phyloP scores from a whole-genome alignment of 92 coral and sea anemone species.

The Siderastrea siderea region DNA sequence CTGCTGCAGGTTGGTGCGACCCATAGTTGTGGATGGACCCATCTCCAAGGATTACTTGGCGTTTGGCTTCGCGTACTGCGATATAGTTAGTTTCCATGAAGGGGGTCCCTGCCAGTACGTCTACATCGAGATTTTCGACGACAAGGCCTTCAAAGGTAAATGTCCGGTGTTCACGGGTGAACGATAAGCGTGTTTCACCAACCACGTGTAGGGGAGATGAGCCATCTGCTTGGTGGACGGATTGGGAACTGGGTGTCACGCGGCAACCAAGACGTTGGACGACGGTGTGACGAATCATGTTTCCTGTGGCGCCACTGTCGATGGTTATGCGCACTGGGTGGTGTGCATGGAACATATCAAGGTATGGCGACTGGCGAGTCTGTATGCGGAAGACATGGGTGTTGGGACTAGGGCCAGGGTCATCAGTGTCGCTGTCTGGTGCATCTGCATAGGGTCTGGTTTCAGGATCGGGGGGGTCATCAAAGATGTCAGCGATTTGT shows the following conservation, averaged over 20 bases:
- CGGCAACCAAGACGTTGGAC: not conserved
- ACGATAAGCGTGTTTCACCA: constrained; percentile 34
- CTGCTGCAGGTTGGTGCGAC: not conserved
- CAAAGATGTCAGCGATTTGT: constrained; percentile 54
- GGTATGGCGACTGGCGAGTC: constrained; percentile 68
- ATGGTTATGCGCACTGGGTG: constrained; percentile 52
- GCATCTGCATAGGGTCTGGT: not conserved
- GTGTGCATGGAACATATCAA: constrained; percentile 63
- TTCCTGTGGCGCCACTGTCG: constrained; percentile 71
- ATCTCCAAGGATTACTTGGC: constrained; percentile 49
- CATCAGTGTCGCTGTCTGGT: not conserved
- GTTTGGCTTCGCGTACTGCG: constrained; percentile 51
- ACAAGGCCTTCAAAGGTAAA: not conserved
- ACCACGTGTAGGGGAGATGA: constrained; percentile 51
- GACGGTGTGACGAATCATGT: constrained; percentile 53
- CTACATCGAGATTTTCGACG: constrained; percentile 24
- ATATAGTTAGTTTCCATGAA: constrained; percentile 62
- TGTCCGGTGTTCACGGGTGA: constrained; percentile 40
- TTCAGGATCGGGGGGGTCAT: constrained; percentile 26
- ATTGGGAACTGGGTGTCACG: constrained; percentile 45
- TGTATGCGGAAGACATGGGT: constrained; percentile 32
- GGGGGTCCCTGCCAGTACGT: constrained; percentile 44
- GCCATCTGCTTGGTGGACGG: constrained; percentile 60
- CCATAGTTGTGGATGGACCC: constrained; percentile 30
- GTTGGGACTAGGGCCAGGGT: not conserved